Percentiles rank a stretch among this genome's conserved stretches.
Evolutionary conservation across 2,797 vertebrate genomes (phyloP).

Genomic region (Anas flavirostris): DNA sequence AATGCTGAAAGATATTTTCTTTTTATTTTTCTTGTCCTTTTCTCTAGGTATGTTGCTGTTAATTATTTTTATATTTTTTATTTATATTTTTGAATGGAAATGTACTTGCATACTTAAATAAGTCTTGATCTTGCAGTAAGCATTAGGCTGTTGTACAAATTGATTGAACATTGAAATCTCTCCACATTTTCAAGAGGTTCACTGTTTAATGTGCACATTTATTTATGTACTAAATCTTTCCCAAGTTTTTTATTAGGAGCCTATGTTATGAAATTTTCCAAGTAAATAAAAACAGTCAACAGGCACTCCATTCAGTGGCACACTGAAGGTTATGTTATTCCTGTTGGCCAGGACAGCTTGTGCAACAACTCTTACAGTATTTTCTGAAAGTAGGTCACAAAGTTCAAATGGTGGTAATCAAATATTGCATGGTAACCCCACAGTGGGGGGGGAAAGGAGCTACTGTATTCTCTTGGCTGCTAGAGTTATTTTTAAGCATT

Average conservation of each 20-base stretch:
- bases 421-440: neutral
- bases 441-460: neutral
- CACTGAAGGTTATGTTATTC: constrained; percentile 62
- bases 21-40: neutral
- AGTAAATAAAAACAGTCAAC: constrained; percentile 72
- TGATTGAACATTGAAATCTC: neutral
- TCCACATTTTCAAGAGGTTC: constrained; percentile 45
- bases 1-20: neutral
- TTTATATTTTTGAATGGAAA: neutral
- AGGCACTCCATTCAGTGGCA: constrained; percentile 71
- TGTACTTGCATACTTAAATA: neutral
- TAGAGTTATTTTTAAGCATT: constrained; percentile 23
- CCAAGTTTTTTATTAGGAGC: constrained; percentile 41
- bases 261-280: constrained; percentile 60
- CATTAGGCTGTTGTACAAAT: neutral
- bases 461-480: neutral
- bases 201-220: constrained; percentile 45
- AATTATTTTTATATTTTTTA: neutral
- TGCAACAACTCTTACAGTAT: constrained; percentile 67
- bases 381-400: constrained; percentile 74
- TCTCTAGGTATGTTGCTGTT: neutral
- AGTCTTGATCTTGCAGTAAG: neutral
- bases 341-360: constrained; percentile 44
- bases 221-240: constrained; percentile 47
- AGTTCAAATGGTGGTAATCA: constrained; percentile 64